Evolutionary conservation across 2,113 vertebrate species (phyloP).

Genomic region (Crotalus tigris): DNA sequence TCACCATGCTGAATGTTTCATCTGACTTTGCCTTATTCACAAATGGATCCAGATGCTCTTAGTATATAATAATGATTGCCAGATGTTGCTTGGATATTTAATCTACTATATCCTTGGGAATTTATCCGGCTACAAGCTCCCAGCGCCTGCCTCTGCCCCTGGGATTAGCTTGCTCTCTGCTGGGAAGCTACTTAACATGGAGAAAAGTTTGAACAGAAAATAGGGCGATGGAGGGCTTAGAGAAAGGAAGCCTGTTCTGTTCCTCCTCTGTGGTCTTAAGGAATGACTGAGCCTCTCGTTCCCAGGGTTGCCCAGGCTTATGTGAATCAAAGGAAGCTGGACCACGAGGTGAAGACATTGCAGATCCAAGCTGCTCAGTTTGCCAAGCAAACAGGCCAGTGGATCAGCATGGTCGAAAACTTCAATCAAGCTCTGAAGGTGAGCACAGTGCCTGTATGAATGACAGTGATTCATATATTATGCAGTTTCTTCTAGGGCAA

Average conservation of each 20-base stretch:
- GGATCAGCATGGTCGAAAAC: conserved; percentile 94
- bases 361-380: conserved; percentile 93
- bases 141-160: conserved; percentile 13
- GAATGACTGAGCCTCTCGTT: background rate
- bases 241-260: background rate
- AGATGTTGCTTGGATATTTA: conserved; percentile 17
- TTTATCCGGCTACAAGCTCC: background rate
- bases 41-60: background rate
- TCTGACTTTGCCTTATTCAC: background rate
- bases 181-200: background rate
- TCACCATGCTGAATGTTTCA: background rate
- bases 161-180: conserved; percentile 4
- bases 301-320: conserved; percentile 90
- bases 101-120: conserved; percentile 30
- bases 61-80: background rate
- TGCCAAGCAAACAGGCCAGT: conserved; percentile 91
- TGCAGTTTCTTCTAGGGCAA: background rate
- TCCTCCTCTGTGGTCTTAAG: background rate
- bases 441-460: background rate
- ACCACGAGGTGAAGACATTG: conserved; percentile 93
- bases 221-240: background rate
- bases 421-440: conserved; percentile 97
- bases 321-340: conserved; percentile 91
- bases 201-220: background rate
- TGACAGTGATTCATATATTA: background rate